These are phyloP conservation scores for Synergus itoensis DNA, from an alignment of 2,888 invertebrate species.

Conservation along the genomic window DNA sequence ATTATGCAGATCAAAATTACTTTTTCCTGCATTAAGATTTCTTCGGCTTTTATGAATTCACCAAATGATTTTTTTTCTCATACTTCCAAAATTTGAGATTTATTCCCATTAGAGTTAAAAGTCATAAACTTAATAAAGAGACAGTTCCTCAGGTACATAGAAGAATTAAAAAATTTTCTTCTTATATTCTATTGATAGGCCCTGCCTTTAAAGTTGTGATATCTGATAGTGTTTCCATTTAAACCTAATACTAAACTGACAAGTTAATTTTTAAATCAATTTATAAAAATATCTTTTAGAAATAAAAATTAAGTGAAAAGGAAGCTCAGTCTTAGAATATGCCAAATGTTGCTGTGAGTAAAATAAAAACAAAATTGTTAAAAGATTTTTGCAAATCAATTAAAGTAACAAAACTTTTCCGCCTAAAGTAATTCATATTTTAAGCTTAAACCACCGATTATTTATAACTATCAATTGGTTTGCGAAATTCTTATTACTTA, in stretches of 20 bases:
- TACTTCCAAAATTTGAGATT: background rate
- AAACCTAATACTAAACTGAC: background rate
- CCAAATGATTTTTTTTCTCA: background rate
- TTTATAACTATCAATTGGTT: background rate
- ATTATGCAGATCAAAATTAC: too few species aligned
- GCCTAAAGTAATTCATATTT: background rate
- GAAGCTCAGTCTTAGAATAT: conserved; percentile 17
- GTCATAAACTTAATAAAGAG: conserved; percentile 1
- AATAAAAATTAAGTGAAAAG: background rate
- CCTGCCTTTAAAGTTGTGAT: conserved; percentile 1
- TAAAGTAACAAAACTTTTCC: background rate
- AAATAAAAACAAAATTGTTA: conserved; percentile 7
- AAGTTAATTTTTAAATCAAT: background rate
- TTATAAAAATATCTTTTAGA: background rate
- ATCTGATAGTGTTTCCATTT: conserved; percentile 19
- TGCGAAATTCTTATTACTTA: background rate
- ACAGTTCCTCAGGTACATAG: background rate
- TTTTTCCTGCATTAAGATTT: too few species aligned
- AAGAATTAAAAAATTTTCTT: background rate
- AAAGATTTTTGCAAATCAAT: background rate
- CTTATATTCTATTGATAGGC: background rate
- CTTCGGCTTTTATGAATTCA: conserved; percentile 7
- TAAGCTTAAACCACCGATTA: background rate
- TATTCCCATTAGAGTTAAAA: conserved; percentile 14
- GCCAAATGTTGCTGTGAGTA: conserved; percentile 25